Evolutionary conservation across 2,113 vertebrate species (phyloP), one percentile per base, ranked within the genome.

Genomic region (Physeter macrocephalus): DNA sequence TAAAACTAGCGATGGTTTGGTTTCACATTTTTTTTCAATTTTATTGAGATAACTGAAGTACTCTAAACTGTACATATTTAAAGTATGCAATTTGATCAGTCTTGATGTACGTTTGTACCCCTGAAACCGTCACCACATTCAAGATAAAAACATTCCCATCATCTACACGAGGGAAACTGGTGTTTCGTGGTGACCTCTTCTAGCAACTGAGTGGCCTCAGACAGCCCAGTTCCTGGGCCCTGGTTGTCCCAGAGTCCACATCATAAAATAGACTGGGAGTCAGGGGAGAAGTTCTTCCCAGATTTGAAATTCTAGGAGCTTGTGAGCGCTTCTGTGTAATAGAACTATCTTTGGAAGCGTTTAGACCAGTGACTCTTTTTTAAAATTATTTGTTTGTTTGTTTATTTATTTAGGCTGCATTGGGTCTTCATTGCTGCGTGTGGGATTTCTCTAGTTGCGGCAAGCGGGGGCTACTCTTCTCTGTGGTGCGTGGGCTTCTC

Each of bases 241-340:
- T 85, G 2, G 1, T 72, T 43, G 11, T 66, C 62, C 25, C 17
- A 7, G 69, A 43, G 61, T 41, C 66, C 61, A 39, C 81, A 9
- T 39, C n/a, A 7, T 46, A 29, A 49, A 25, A 10, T 39, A 43
- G 12, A 12, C 6, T 15, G 6, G 17, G 15, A 18, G 17, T 64
- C 15, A 13, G 23, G 8, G 36, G 27, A 39, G 36, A 23, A 64
- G 5, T 57, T 41, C 57, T 78, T 39, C 13, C 66, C 67, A 92
- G 67, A 54, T 77, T 27, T 75, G 74, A 64, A 41, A 3, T 85
- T 59, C 41, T 57, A 14, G 59, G 34, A 66, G 9, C 31, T 46
- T 29, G 0, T 29, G 25, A n/a, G 27, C 3, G 0, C 34, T 39
- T 3, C 8, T 12, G 57, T 62, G 36, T 8, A 27, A 2, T n/a